phyloP scores from a whole-genome alignment of 2,888 invertebrate species.

The Malacosoma neustria region DNA sequence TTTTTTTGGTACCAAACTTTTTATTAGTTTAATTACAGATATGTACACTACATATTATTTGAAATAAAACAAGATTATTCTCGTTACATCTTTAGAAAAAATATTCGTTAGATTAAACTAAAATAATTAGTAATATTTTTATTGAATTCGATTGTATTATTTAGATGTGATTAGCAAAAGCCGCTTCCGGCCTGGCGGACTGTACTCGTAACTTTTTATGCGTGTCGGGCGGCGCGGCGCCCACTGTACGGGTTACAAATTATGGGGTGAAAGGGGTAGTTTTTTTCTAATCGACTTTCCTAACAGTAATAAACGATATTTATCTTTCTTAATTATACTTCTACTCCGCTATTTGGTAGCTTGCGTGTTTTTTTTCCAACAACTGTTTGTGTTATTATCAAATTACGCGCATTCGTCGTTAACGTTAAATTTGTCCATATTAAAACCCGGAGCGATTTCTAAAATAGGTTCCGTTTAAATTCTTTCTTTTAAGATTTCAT shows the following conservation, averaged over 20 bases:
- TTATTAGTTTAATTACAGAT: too few species aligned
- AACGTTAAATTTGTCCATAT: constrained; percentile 31
- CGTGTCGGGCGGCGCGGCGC: constrained; percentile 56
- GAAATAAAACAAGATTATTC: too few species aligned
- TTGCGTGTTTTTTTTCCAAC: constrained; percentile 57
- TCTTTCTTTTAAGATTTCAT: too few species aligned
- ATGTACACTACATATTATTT: too few species aligned
- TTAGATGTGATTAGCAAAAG: too few species aligned
- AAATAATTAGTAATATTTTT: too few species aligned
- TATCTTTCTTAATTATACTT: constrained; percentile 74
- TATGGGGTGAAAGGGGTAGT: constrained; percentile 75
- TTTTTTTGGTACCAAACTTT: too few species aligned
- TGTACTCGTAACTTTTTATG: constrained; percentile 50
- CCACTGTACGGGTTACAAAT: constrained; percentile 75
- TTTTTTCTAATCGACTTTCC: constrained; percentile 74
- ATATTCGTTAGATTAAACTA: too few species aligned
- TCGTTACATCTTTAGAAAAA: too few species aligned
- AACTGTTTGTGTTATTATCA: constrained; percentile 64
- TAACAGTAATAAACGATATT: constrained; percentile 75
- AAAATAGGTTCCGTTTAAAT: constrained; percentile 10
- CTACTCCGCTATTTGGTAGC: constrained; percentile 65
- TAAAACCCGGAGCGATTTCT: constrained; percentile 19
- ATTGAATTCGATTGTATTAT: too few species aligned
- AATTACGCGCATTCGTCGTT: constrained; percentile 64
- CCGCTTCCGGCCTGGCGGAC: constrained; percentile 25